These are phyloP conservation scores for Oopsacas minuta DNA, from an alignment of 37 sponge, comb jelly and placozoan genomes.

Conservation along the genomic window DNA sequence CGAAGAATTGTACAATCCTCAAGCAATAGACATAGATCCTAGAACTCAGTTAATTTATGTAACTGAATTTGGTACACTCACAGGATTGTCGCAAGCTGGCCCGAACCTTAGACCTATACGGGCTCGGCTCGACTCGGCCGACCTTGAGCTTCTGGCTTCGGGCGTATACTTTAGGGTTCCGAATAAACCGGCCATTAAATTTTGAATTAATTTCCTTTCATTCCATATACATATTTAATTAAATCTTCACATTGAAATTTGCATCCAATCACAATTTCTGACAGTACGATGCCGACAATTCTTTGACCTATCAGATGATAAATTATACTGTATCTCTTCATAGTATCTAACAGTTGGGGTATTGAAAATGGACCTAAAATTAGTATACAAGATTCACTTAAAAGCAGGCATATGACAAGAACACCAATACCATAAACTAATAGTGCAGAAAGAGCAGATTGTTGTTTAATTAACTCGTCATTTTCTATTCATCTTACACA, in stretches of 20 bases:
- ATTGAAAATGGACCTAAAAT: not conserved
- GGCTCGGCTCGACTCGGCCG: no score
- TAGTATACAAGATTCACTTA: not conserved
- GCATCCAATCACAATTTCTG: no score
- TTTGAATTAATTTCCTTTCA: no score
- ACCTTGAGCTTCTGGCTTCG: no score
- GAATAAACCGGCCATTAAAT: no score
- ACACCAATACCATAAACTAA: not conserved
- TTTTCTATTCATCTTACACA: not conserved
- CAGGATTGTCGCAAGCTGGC: no score
- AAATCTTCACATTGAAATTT: no score
- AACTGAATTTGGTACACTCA: not conserved
- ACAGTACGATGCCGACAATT: not conserved
- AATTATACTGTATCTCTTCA: not conserved
- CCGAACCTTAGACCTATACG: no score
- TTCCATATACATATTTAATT: no score
- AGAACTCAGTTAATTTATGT: not conserved
- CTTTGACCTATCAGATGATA: not conserved
- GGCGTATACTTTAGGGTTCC: no score
- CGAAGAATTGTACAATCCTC: not conserved
- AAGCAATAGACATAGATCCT: not conserved
- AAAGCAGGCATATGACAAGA: not conserved
- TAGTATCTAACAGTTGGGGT: not conserved
- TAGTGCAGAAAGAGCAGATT: not conserved
- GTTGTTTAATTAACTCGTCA: not conserved